Base-by-base conservation (phyloP, 1,140 invertebrate genomes). In the Drosophila willistoni region DNA sequence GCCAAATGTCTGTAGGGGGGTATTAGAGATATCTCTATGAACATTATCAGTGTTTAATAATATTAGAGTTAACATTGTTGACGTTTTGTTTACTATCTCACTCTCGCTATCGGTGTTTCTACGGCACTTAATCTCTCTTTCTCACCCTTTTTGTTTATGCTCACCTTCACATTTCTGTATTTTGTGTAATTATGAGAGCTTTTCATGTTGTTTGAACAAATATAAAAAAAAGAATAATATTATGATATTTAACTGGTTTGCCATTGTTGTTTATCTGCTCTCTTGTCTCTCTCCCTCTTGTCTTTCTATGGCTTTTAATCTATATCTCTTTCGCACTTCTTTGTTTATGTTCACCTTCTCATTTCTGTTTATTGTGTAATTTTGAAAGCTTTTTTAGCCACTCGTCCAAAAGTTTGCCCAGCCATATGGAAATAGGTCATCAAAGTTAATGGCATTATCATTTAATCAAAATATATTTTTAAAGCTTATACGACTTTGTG, bases 321-420 rank as follows among this genome's bases (percentile, higher is more conserved):
- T 29, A 29, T 47, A 2, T 47, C 14, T 47, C 14, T 9, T 47
- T 47, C 14, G 14, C 36, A 39, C 36, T 39, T 12, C 12, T 39
- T 47, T 47, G 14, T 47, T 47, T 17, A 9, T 17, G 17, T 19
- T 22, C 17, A 51, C 17, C 44, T 51, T 22, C 17, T 22, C 17
- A 51, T 51, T 51, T 51, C 17, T 22, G 17, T 51, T 51, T 51
- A 22, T 51, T 51, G 44, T 51, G 44, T 51, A 51, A 51, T 22
- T 51, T 51, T 22, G 19, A 22, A 51, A 51, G 44, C 44, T 51
- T 51, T 51, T 51, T 9, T 12, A 36, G 7, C 2, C 17, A 7
- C 44, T 36, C 7, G 14, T 6, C 29, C 5, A 29, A 36, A 36
- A 36, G 34, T 36, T 36, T 36, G 1, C 44, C 7, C 44, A 19